Percentiles rank a stretch among this genome's conserved stretches.
phyloP scores from a whole-genome alignment of 2,888 invertebrate genomes.

The Atrina japonica region DNA sequence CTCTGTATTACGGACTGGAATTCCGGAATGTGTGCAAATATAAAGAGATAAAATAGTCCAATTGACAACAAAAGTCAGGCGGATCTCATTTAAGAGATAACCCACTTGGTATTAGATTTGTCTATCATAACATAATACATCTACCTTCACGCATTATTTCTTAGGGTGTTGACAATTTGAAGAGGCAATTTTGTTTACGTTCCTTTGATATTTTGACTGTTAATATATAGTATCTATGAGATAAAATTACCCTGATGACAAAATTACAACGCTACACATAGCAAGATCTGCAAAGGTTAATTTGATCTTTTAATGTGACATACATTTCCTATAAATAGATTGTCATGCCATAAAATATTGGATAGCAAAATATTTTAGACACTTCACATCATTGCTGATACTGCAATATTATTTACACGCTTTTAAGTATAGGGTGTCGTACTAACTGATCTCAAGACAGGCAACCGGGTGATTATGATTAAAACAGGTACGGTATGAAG shows the following conservation, averaged over 20 bases:
- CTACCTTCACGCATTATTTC: slow-evolving; percentile 12
- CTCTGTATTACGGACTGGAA: slow-evolving; percentile 8
- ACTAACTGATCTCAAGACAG: no score
- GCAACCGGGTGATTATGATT: no score
- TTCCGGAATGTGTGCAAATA: slow-evolving; percentile 23
- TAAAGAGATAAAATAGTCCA: slow-evolving; percentile 22
- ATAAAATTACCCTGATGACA: slow-evolving; percentile 9
- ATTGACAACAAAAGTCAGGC: slow-evolving; percentile 12
- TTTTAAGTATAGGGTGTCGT: no score
- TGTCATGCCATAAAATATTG: no score
- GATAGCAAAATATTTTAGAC: no score
- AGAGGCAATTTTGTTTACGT: slow-evolving; percentile 21
- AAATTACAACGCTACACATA: slow-evolving; percentile 17
- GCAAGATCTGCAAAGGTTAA: slow-evolving; percentile 7
- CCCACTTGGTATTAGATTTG: neutral
- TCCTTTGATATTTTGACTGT: slow-evolving; percentile 20
- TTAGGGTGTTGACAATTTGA: slow-evolving; percentile 27
- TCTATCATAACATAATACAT: slow-evolving; percentile 24
- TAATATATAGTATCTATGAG: slow-evolving; percentile 3
- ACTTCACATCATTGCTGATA: no score
- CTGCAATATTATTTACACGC: no score
- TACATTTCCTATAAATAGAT: no score
- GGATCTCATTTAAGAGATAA: slow-evolving; percentile 6
- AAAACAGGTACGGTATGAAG: no score
- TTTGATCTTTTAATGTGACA: no score